Evolutionary conservation across 2,113 vertebrate species (phyloP).

Genomic region (Coracopsis vasa): DNA sequence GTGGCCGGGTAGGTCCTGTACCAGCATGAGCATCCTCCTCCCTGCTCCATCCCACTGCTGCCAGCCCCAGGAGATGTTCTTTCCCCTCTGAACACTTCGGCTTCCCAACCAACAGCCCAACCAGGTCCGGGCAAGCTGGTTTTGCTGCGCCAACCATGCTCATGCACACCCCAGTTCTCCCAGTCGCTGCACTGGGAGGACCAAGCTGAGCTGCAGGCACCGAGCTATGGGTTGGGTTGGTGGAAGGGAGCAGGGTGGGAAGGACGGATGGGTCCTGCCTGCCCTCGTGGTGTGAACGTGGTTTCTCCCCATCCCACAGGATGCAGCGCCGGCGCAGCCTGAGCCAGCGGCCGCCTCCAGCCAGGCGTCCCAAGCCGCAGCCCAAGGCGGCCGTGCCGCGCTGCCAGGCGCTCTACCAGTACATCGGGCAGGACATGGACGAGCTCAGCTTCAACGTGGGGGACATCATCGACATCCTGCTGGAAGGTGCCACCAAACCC

Average conservation of each 20-base stretch:
- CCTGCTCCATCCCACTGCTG: not conserved
- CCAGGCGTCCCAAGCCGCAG: slow-evolving; percentile 79
- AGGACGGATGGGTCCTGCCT: fast-evolving
- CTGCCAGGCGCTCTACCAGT: slow-evolving; percentile 90
- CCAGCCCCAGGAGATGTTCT: not conserved
- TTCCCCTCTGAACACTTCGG: not conserved
- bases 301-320: not conserved
- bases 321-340: slow-evolving; percentile 87
- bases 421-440: slow-evolving; percentile 89
- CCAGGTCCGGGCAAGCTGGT: fast-evolving
- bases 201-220: not conserved
- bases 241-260: not conserved
- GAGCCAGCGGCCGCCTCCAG: slow-evolving; percentile 82
- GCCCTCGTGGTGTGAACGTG: fast-evolving
- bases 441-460: slow-evolving; percentile 91
- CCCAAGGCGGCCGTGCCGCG: slow-evolving; percentile 72
- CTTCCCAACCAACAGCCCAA: not conserved
- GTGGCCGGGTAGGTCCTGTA: slow-evolving; percentile 84
- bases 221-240: fast-evolving
- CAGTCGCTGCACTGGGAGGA: not conserved
- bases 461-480: slow-evolving; percentile 86
- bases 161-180: not conserved
- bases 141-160: not conserved
- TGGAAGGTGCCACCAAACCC: slow-evolving; percentile 78
- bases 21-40: fast-evolving